Evolutionary conservation across 2,797 vertebrate species (phyloP), one percentile per base, ranked within the genome.

Genomic region (Mus caroli): DNA sequence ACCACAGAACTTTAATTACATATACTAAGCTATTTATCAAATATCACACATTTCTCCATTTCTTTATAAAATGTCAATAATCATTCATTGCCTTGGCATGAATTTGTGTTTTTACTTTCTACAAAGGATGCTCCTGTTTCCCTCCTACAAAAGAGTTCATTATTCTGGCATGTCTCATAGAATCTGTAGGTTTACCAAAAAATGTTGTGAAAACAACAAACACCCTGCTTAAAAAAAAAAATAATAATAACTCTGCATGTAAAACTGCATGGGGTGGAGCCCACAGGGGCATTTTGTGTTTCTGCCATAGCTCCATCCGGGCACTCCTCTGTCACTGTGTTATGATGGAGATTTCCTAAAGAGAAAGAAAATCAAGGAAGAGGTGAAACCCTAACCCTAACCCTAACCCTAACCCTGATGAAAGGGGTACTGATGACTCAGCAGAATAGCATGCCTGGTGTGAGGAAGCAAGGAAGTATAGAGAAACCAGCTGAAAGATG

Each of bases 1-100:
- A 88, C 28, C 46, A 40, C 71, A 67, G 84, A 28, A 84, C 13
- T 54, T 91, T 95, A 94, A 95, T 88, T 88, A 90, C 20, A 88
- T 40, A 28, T 40, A 87, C 83, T 77, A 79, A 80, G 54, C 79
- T 58, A 60, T 90, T 96, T 94, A 77, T 82, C 54, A 92, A 78
- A 69, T 94, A 64, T 77, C 64, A 60, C 11, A 75, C 12, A 34
- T 19, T 89, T 91, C 85, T 3, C 7, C 26, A 46, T 88, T 95
- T 94, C 31, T 26, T 52, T 85, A 34, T 58, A 52, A 54, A 88
- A n/a, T 2, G 77, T 77, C 71, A 28, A 88, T 80, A 52, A 77
- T 9, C 11, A 71, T 90, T 69, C 62, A 50, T 78, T 26, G 24
- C 7, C 12, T 90, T 67, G 34, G 43, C 22, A 79, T 56, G 54